Evolutionary conservation across 2,797 vertebrate species (phyloP).

Genomic region (Hyperoplus lanceolatus): DNA sequence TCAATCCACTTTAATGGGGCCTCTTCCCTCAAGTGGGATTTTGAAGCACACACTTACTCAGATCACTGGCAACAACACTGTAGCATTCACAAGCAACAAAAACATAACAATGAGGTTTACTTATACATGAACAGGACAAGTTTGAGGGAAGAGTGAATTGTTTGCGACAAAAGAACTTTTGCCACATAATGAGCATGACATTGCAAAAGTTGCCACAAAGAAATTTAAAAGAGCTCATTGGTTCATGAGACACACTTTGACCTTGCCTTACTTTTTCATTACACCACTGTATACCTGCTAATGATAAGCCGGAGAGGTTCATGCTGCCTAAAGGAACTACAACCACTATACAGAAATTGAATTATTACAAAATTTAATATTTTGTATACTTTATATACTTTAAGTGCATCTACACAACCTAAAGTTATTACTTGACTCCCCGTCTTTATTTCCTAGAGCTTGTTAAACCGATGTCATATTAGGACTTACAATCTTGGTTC

Average conservation of each 20-base stretch:
- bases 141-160: not conserved
- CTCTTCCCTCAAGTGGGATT: not conserved
- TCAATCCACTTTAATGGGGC: not conserved
- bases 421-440: conserved; percentile 4
- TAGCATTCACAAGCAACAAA: conserved; percentile 22
- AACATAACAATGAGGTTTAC: not conserved
- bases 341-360: conserved; percentile 24
- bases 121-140: not conserved
- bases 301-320: conserved; percentile 15
- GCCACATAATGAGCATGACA: conserved; percentile 17
- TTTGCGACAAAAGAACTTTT: conserved; percentile 15
- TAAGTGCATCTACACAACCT: conserved; percentile 6
- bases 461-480: not conserved
- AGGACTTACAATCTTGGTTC: not conserved
- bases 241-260: conserved; percentile 22
- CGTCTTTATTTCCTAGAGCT: not conserved
- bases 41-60: conserved; percentile 8
- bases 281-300: conserved; percentile 5
- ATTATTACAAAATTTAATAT: not conserved
- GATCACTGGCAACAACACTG: conserved; percentile 4
- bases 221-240: not conserved
- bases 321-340: conserved; percentile 19
- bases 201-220: conserved; percentile 11
- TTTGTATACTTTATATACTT: conserved; percentile 1
- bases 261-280: conserved; percentile 25